Conservation (phyloP, 2,113 vertebrate species). For the Dipodomys merriami region DNA sequence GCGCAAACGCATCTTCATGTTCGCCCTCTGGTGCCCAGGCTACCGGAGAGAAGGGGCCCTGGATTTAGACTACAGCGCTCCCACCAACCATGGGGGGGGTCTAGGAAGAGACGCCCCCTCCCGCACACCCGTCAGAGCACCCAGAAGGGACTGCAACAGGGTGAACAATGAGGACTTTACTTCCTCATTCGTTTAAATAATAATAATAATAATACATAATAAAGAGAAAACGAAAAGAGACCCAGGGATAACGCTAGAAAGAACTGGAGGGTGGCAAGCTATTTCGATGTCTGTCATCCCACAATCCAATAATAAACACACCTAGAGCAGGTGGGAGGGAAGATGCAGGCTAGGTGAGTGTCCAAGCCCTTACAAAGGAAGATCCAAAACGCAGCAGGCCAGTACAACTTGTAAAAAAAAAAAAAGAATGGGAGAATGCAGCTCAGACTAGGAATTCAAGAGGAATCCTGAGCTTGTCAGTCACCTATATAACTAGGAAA, state of each 20-base stretch:
- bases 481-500: not conserved
- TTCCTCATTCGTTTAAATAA: constrained; percentile 32
- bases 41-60: constrained; percentile 3
- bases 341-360: not conserved
- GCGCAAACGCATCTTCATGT: not conserved
- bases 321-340: not conserved
- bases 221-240: not conserved
- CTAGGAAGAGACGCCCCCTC: too few species aligned
- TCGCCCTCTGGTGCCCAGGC: not conserved
- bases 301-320: fast-evolving
- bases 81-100: too few species aligned
- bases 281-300: not conserved
- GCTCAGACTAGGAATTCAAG: fast-evolving
- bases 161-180: not conserved
- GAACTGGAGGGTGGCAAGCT: not conserved
- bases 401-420: too few species aligned
- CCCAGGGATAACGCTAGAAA: not conserved
- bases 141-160: not conserved
- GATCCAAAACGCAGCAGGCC: fast-evolving
- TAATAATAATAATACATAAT: not conserved
- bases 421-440: fast-evolving
- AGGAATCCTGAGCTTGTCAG: not conserved
- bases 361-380: not conserved
- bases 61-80: too few species aligned
- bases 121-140: not conserved